Evolutionary conservation across 2,113 vertebrate genomes (phyloP).

Genomic region (Cichladusa arquata): DNA sequence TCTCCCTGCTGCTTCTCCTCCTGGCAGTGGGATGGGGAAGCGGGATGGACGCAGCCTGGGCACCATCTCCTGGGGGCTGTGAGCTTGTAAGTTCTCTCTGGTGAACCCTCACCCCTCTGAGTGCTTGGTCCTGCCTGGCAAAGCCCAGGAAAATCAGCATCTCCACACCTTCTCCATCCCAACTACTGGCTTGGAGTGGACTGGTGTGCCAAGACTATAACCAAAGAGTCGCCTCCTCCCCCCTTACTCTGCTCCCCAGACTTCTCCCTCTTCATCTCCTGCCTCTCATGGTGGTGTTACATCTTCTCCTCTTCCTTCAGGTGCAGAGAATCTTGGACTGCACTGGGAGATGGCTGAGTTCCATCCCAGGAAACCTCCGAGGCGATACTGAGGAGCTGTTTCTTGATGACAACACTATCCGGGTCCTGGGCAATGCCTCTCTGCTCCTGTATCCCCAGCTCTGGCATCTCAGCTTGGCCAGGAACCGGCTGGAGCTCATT

Average conservation of each 20-base stretch:
- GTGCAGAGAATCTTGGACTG: slow-evolving; percentile 74
- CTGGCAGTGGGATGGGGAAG: slow-evolving; percentile 54
- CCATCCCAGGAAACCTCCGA: slow-evolving; percentile 74
- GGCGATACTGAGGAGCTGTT: slow-evolving; percentile 73
- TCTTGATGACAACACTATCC: slow-evolving; percentile 84
- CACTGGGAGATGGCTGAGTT: slow-evolving; percentile 67
- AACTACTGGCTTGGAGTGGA: background rate
- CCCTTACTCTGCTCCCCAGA: background rate
- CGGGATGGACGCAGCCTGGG: background rate
- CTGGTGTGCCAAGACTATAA: background rate
- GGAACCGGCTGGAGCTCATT: slow-evolving; percentile 76
- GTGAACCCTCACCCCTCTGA: background rate
- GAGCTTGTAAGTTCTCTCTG: slow-evolving; percentile 67
- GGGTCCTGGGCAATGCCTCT: slow-evolving; percentile 73
- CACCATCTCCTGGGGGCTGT: slow-evolving; percentile 41
- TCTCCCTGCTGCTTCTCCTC: slow-evolving; percentile 68
- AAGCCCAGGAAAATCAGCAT: background rate
- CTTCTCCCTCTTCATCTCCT: background rate
- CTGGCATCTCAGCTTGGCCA: slow-evolving; percentile 77
- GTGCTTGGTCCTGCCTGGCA: background rate
- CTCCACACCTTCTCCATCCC: background rate
- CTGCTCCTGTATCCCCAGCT: slow-evolving; percentile 77
- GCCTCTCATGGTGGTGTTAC: background rate
- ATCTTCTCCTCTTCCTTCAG: slow-evolving; percentile 68
- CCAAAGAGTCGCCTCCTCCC: background rate